Evolutionary conservation across 2,113 vertebrate genomes (phyloP).

Genomic region (Gallinago jamesoni): DNA sequence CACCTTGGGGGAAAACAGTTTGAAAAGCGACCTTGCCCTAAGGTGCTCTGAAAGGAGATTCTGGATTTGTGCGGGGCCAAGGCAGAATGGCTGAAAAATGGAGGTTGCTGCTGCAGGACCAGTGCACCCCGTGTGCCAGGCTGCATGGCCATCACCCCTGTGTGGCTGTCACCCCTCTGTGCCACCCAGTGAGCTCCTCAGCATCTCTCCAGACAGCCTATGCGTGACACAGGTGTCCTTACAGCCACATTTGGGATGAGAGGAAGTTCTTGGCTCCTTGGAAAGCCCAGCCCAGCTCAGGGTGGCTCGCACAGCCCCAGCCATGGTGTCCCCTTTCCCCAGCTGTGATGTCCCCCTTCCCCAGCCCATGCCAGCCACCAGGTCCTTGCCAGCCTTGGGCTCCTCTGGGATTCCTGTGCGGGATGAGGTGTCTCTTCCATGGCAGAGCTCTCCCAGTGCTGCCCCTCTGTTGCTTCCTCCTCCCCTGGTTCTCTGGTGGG

Average conservation of each 20-base stretch:
- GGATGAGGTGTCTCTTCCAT: neutral
- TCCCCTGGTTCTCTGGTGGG: neutral
- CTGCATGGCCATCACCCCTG: neutral
- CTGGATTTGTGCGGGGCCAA: neutral
- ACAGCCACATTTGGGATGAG: neutral
- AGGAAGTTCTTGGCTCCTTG: fast-evolving
- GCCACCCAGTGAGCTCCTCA: neutral
- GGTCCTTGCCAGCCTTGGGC: neutral
- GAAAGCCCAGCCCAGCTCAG: neutral
- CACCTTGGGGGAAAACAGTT: neutral
- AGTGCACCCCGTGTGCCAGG: fast-evolving
- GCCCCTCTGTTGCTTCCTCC: neutral
- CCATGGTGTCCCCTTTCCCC: neutral
- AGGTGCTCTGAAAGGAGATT: neutral
- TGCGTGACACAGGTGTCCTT: fast-evolving
- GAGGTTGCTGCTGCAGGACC: neutral
- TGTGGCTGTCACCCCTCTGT: neutral
- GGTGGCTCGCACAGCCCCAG: neutral
- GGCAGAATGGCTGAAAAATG: neutral
- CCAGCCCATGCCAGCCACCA: neutral
- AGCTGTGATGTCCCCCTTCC: neutral
- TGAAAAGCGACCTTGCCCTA: neutral
- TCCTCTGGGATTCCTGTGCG: neutral
- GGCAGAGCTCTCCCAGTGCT: neutral
- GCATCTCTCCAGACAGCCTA: neutral